These are phyloP conservation scores for Xenotilapia longispinis DNA, from an alignment of 2,113 vertebrate genomes.

Conservation along the genomic window DNA sequence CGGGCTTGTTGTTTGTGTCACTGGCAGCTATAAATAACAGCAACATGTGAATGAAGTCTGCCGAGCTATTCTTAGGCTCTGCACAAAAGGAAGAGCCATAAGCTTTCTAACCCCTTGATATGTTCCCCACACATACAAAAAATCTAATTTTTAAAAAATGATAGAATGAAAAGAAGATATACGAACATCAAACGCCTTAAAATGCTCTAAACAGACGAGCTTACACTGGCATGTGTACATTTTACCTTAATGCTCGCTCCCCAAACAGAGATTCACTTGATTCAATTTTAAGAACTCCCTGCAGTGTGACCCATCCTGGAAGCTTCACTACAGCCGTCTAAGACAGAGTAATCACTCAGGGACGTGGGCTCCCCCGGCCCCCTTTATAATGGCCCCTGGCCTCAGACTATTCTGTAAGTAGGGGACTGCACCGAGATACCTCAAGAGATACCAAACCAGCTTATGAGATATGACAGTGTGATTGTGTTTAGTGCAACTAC, in stretches of 20 bases:
- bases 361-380: rapidly evolving
- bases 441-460: background rate
- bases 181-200: rapidly evolving
- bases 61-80: rapidly evolving
- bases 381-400: background rate
- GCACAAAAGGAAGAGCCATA: rapidly evolving
- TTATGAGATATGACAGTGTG: background rate
- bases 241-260: background rate
- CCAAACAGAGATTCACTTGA: background rate
- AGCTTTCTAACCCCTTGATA: rapidly evolving
- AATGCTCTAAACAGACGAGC: background rate
- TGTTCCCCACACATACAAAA: background rate
- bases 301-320: background rate
- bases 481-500: background rate
- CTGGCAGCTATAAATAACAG: background rate
- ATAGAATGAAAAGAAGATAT: background rate
- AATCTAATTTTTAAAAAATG: background rate
- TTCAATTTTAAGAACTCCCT: background rate
- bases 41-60: rapidly evolving
- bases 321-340: background rate
- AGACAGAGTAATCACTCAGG: background rate
- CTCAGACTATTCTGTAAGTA: background rate
- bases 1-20: rapidly evolving
- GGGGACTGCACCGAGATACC: background rate
- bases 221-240: rapidly evolving